Evolutionary conservation across 2,113 vertebrate species (phyloP).

Genomic region (Delphinapterus leucas): DNA sequence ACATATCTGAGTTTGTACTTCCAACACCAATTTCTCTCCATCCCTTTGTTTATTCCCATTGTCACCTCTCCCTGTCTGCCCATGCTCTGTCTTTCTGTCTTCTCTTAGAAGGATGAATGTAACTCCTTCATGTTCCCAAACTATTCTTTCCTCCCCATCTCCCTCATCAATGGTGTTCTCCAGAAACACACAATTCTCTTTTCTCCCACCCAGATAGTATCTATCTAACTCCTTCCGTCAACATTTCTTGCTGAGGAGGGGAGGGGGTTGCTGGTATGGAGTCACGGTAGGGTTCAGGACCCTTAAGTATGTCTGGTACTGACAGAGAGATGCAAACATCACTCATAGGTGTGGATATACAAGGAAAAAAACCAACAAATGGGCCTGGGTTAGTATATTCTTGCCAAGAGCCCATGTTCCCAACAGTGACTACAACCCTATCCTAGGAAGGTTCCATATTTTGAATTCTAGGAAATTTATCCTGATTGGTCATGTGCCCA

Average conservation of each 20-base stretch:
- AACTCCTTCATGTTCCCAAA: background rate
- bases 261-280: background rate
- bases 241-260: background rate
- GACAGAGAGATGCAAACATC: background rate
- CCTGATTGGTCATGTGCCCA: background rate
- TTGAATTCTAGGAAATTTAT: conserved; percentile 17
- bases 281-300: background rate
- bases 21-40: background rate
- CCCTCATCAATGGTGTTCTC: background rate
- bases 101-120: background rate
- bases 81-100: background rate
- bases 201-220: background rate
- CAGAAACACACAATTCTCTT: background rate
- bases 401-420: background rate
- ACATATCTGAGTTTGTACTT: background rate
- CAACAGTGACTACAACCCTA: background rate
- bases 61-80: background rate
- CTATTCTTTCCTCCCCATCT: background rate
- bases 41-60: background rate
- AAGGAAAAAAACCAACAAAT: background rate
- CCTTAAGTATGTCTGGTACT: background rate
- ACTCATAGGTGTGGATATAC: background rate
- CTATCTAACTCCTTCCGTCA: background rate
- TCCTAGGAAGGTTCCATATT: background rate
- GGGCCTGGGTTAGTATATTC: background rate